Percentiles rank a stretch among this genome's conserved stretches.
phyloP scores from a whole-genome alignment of 2,797 vertebrate genomes.

The Diplodus puntazzo region DNA sequence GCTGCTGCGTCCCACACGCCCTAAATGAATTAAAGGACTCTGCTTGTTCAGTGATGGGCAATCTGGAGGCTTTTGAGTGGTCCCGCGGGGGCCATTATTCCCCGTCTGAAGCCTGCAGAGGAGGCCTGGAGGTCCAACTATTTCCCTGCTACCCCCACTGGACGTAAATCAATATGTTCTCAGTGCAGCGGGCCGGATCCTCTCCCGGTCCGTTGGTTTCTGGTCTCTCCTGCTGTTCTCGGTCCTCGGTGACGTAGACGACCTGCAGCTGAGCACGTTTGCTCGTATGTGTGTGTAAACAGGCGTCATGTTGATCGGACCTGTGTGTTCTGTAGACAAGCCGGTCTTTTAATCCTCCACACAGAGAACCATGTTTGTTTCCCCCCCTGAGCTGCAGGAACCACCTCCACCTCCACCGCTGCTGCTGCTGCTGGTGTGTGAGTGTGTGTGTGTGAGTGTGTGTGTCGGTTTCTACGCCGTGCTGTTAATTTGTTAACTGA shows the following conservation, averaged over 20 bases:
- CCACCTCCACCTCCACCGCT: constrained; percentile 31
- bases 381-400: constrained; percentile 29
- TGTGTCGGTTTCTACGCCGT: constrained; percentile 20
- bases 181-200: constrained; percentile 6
- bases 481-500: constrained; percentile 32
- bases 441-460: background rate
- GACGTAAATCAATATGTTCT: constrained; percentile 34
- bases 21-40: constrained; percentile 20
- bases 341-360: constrained; percentile 44
- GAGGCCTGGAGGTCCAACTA: constrained; percentile 27
- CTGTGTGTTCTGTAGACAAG: constrained; percentile 45
- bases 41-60: constrained; percentile 35
- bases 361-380: constrained; percentile 29
- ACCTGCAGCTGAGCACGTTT: constrained; percentile 59
- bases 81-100: constrained; percentile 47
- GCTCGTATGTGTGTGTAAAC: constrained; percentile 31
- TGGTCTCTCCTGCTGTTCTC: background rate
- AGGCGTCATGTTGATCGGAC: constrained; percentile 31
- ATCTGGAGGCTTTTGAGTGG: constrained; percentile 33
- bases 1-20: constrained; percentile 6
- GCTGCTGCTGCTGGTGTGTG: background rate
- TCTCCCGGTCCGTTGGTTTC: background rate
- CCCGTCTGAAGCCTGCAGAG: constrained; percentile 13
- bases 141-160: constrained; percentile 19
- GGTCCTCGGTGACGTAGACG: constrained; percentile 28